These are phyloP conservation scores for Melitaea cinxia DNA, from an alignment of 1,140 invertebrate species.

Conservation along the genomic window DNA sequence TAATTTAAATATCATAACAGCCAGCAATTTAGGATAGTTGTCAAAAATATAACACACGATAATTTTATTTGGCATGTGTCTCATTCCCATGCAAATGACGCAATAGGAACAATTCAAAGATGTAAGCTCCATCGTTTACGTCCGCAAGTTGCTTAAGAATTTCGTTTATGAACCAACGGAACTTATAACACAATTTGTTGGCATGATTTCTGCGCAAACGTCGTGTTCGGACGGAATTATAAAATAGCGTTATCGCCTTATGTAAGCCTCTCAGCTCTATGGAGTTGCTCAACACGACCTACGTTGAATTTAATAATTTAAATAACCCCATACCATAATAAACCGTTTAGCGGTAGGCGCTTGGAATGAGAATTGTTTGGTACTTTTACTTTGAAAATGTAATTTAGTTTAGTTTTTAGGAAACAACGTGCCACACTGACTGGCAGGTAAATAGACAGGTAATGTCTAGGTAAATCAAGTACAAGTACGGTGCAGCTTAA, in stretches of 20 bases:
- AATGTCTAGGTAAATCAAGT: constrained; percentile 23
- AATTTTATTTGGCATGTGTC: constrained; percentile 2
- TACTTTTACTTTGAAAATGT: neutral
- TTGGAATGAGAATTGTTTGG: constrained; percentile 15
- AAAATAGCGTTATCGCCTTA: constrained; percentile 34
- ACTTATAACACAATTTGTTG: constrained; percentile 39
- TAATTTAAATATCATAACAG: no score
- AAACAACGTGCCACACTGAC: constrained; percentile 17
- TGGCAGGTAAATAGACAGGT: constrained; percentile 26
- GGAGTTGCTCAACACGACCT: constrained; percentile 23
- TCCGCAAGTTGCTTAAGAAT: constrained; percentile 33
- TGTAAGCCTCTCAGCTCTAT: constrained; percentile 29
- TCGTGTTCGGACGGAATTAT: constrained; percentile 34
- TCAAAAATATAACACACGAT: constrained; percentile 5
- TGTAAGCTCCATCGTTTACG: constrained; percentile 24
- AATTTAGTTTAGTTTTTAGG: constrained; percentile 19
- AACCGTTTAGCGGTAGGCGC: neutral
- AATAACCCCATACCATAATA: constrained; percentile 11
- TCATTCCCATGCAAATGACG: constrained; percentile 15
- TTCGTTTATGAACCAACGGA: constrained; percentile 42
- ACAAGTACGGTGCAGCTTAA: constrained; percentile 4
- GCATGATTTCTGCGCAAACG: constrained; percentile 31
- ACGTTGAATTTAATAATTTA: constrained; percentile 27
- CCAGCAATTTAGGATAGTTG: neutral
- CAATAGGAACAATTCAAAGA: constrained; percentile 30